Conservation (phyloP, 2,888 invertebrate species). For the Rhingia rostrata region DNA sequence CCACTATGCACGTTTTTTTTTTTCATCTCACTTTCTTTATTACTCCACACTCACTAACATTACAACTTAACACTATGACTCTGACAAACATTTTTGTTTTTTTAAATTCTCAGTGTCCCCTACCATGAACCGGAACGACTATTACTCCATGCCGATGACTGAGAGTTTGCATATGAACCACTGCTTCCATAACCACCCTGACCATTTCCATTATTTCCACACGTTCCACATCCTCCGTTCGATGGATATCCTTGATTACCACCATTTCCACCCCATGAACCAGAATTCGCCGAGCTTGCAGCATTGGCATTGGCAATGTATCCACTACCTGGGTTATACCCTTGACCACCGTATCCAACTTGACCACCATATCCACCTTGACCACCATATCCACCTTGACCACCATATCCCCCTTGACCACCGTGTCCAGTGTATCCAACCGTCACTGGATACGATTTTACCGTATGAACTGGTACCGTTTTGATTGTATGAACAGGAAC, state of each 20-base stretch:
- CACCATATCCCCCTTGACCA: constrained; percentile 19
- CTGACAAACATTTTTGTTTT: neutral
- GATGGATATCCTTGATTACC: constrained; percentile 45
- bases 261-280: constrained; percentile 36
- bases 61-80: constrained; percentile 4
- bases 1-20: too few relatives aligned
- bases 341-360: constrained; percentile 20
- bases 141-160: constrained; percentile 61
- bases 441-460: constrained; percentile 43
- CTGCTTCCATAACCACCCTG: constrained; percentile 26
- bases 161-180: constrained; percentile 49
- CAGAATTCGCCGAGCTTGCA: constrained; percentile 18
- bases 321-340: constrained; percentile 23
- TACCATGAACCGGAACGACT: constrained; percentile 61
- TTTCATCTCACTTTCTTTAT: too few relatives aligned
- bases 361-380: constrained; percentile 36
- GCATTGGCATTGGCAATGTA: constrained; percentile 40
- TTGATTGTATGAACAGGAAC: constrained; percentile 68
- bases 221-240: constrained; percentile 28
- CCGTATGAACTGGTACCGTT: constrained; percentile 58
- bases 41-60: neutral
- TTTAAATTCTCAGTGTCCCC: neutral
- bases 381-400: constrained; percentile 31
- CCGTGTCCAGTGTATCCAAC: constrained; percentile 20
- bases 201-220: constrained; percentile 24